Base-by-base conservation (phyloP, 2,797 vertebrate species). In the Enteromius trimaculatus region DNA sequence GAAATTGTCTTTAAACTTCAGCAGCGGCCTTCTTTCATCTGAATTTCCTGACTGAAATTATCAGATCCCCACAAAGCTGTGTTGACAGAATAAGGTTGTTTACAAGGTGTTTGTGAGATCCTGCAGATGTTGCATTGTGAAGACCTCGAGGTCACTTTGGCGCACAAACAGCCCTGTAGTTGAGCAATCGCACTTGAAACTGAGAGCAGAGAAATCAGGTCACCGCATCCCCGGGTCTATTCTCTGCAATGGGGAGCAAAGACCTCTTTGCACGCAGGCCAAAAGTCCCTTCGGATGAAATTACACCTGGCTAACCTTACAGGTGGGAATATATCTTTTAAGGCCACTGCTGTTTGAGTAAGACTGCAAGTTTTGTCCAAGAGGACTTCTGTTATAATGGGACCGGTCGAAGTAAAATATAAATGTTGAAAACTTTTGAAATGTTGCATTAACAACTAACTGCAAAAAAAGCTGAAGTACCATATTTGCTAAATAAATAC, bases 281-380 rank as follows among this genome's bases (percentile, higher is more conserved):
- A 44, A 82, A 82, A 81, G 49, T 82, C 72, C 72, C 81, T 68
- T 77, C 13, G 21, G 81, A 29, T 82, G 74, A 78, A 83, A 83
- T 83, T 83, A 78, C 82, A 83, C 5, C 49, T 65, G 11, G 31
- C 8, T 39, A 51, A 42, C 72, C 34, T 76, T 51, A 47, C 29
- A 76, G 44, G 44, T 82, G 47, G 34, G 71, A 76, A 68, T 55
- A 68, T 76, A 11, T 49, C 3, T 81, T 44, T n/a, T 58, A 80
- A 0, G 3, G 55, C 29, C 47, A 49, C 29, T 26, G 55, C 19
- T 74, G 23, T 49, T 49, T 37, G 29, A 64, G 21, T 37, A 11
- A 31, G 16, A 14, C 39, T 72, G 51, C 19, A 16, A 26, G 55
- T 47, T 29, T 31, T 23, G 34, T 55, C 31, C 64, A 1, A 3